Base-by-base conservation (phyloP, 2,888 invertebrate species). In the Cacoxenus indagator region DNA sequence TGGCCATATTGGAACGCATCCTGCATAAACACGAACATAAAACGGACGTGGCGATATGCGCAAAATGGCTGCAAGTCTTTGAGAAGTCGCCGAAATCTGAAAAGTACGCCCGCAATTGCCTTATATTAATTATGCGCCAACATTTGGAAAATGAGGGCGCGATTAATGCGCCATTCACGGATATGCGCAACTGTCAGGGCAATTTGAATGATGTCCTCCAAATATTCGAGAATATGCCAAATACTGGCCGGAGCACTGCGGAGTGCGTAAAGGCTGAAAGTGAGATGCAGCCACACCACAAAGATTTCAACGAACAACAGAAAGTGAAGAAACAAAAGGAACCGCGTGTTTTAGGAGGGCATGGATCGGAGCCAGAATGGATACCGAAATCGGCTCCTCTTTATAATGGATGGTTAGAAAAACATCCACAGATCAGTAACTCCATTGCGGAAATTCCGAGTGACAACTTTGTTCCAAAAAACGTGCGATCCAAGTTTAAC, bases 21-120 rank as follows among this genome's bases (percentile, higher is more conserved):
- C 5, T 14, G 4, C 17, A 1, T n/a, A 31, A 0, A 48, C 0
- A 46, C n/a, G 8, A 64, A 45, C 43, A 26, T 26, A 6, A 62
- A 4, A 19, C 64, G 24, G 69, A 73, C 14, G n/a, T 59, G 2
- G 11, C 5, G 4, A 24, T 74, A 1, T 67, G 69, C n/a, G 55
- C 70, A 26, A 62, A 45, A 4, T 80, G 79, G 79, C 17, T 80
- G 45, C 3, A 69, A 45, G 17, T 61, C 1, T 78, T 82, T 46
- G 26, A 57, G 9, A 37, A 45, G 6, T 71, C 65, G 0, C 1
- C 19, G 1, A 17, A 27, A 0, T 8, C 1, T 9, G 72, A 81
- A 2, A 80, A 80, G 14, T 77, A 67, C 19, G 76, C 79, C 11
- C 57, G 79, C 4, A 82, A 79, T 62, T 77, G 81, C n/a, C 57